Evolutionary conservation across 2,888 invertebrate genomes (phyloP), one percentile per base, ranked within the genome.

Genomic region (Muschampia plurimacula): DNA sequence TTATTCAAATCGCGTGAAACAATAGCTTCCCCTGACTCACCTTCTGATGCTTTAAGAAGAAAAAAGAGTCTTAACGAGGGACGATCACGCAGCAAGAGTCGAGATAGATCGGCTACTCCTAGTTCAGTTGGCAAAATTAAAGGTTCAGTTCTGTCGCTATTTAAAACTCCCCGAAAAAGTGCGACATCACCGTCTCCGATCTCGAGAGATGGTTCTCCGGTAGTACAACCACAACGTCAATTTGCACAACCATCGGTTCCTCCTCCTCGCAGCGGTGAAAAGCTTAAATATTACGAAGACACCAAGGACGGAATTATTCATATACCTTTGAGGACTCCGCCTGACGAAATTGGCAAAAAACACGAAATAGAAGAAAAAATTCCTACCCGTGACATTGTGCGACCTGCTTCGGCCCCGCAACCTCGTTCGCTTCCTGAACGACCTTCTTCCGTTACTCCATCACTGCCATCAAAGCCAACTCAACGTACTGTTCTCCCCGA

Each of bases 281-380:
- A 87, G 63, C 89, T 92, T 59, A 95, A 95, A 76, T 96, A 96
- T 84, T 96, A 96, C 82, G 96, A 96, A 78, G 95, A 95, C 64
- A 94, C 96, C 0, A 89, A 95, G 55, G 95, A 96, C 79, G 96
- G 96, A 0, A 95, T 95, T 70, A 96, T 97, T 69, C 95, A 96
- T 77, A 97, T 97, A 80, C 97, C 97, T 0, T 85, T 97, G 73
- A 96, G 96, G 76, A 97, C 97, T n/a, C 97, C 97, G 4, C 96
- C 96, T 0, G 96, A 96, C 75, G 96, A 96, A 81, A 91, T 94
- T 66, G 93, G 95, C 59, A 81, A 77, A 10, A 75, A 83, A 2
- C 79, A 81, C n/a, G 74, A 74, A n/a, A 79, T 78, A 4, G 78
- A 80, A 8, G 78, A 77, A n/a, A 76, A 81, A 9, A 79, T 80